phyloP scores from a whole-genome alignment of 2,888 invertebrate genomes.

The Temnothorax ravouxi region DNA sequence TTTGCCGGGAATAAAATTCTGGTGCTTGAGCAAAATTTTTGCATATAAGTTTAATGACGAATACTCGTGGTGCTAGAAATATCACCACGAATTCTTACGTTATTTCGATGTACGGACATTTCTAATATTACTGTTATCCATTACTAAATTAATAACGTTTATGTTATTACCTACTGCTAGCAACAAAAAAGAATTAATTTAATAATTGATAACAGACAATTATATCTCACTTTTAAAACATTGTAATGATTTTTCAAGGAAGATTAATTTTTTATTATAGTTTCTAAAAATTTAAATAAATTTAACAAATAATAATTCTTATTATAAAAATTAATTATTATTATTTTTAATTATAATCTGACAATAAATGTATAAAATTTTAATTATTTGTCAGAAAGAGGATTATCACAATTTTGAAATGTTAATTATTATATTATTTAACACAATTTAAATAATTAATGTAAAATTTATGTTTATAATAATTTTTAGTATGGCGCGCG shows the following conservation, averaged over 20 bases:
- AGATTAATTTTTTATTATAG: background rate
- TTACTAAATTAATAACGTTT: slow-evolving; percentile 1
- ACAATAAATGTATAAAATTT: background rate
- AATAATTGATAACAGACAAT: background rate
- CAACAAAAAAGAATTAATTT: background rate
- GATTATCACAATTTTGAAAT: background rate
- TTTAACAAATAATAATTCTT: background rate
- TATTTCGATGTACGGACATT: background rate
- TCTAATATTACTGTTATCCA: background rate
- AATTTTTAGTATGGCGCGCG: background rate
- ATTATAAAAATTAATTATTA: background rate
- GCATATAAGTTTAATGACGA: background rate
- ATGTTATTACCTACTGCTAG: background rate
- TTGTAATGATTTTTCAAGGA: background rate
- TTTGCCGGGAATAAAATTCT: background rate
- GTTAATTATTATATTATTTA: background rate
- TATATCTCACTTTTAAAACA: background rate
- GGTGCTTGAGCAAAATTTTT: background rate
- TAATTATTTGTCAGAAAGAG: background rate
- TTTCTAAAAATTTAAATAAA: background rate
- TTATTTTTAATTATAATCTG: slow-evolving; percentile 2
- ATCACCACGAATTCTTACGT: background rate
- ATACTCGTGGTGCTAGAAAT: background rate
- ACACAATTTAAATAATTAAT: background rate
- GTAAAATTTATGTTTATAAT: background rate